Percentiles rank a stretch among this genome's conserved stretches.
Conservation (phyloP, 1,140 invertebrate genomes). For the Trachelipus rathkii region DNA sequence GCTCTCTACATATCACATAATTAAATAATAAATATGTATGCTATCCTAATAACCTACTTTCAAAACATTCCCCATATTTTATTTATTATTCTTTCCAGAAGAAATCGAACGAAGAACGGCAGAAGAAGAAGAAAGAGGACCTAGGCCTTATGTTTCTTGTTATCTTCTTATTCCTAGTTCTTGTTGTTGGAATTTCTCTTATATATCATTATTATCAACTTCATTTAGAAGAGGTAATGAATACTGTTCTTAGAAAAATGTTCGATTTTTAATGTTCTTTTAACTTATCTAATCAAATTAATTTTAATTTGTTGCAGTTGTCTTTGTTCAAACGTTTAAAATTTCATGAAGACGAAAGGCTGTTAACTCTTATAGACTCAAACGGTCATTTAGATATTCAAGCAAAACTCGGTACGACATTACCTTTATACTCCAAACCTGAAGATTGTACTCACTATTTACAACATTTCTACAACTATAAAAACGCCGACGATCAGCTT, state of each 20-base stretch:
- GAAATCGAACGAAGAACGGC: not conserved
- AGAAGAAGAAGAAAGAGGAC: conserved; percentile 26
- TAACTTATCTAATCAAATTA: not conserved
- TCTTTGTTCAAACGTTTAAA: conserved; percentile 35
- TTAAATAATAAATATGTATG: too few relatives aligned
- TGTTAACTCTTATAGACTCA: conserved; percentile 26
- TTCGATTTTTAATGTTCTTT: not conserved
- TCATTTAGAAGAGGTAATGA: conserved; percentile 35
- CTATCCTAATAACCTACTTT: too few relatives aligned
- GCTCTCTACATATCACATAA: too few relatives aligned
- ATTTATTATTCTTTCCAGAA: not conserved
- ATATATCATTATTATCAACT: conserved; percentile 33
- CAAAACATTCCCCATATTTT: too few relatives aligned
- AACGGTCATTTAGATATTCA: conserved; percentile 18
- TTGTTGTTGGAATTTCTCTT: conserved; percentile 32
- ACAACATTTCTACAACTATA: conserved; percentile 26
- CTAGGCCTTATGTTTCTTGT: conserved; percentile 36
- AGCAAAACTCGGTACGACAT: conserved; percentile 21
- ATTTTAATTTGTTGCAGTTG: conserved; percentile 18
- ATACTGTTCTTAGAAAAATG: too few relatives aligned
- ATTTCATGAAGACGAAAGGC: conserved; percentile 26
- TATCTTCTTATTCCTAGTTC: conserved; percentile 25
- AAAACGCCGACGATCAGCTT: not conserved
- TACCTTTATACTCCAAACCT: conserved; percentile 28
- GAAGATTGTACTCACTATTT: conserved; percentile 39